Base-by-base conservation (phyloP, 2,113 vertebrate genomes). In the Silurus meridionalis region DNA sequence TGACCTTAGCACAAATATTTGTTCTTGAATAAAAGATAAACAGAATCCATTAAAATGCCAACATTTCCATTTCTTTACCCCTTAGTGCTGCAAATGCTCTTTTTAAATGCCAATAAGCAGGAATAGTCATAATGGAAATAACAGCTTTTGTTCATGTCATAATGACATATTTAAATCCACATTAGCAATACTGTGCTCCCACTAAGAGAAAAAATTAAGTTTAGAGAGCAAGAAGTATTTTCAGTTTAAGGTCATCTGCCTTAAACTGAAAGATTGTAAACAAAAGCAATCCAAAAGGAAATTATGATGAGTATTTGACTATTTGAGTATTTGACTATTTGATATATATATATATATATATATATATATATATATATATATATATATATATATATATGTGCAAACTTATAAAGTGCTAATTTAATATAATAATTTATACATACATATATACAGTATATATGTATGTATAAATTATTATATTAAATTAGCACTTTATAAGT, bases 41-140 rank as follows among this genome's bases (percentile, higher is more conserved):
- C 48, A 37, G 75, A 52, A 79, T 85, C 37, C 25, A 53, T 82
- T 50, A 82, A 85, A 85, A 85, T 85, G 77, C 60, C 84, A 69
- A 15, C 71, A 85, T 85, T 85, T 80, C 77, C 77, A 69, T 78
- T 48, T 69, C 55, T 75, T 58, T 80, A 82, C 46, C 37, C 61
- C 61, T 64, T 57, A 21, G 63, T 48, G 57, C 50, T 60, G 28
- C 71, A 10, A 7, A 82, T 23, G 52, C 63, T 52, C 80, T 66
- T 81, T 66, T 66, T 64, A 82, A 82, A 82, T 66, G 80, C 80
- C 61, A 52, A 48, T 53, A 66, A 66, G 28, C 13, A 17, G 23
- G 13, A 80, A 11, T 58, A 60, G 46, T 10, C n/a, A 50, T 19
- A 58, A 13, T 19, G 50, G 63, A n/a, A 83, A 66, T 14, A 69